Conservation (phyloP, 2,888 invertebrate species). For the Marronus borbonicus region DNA sequence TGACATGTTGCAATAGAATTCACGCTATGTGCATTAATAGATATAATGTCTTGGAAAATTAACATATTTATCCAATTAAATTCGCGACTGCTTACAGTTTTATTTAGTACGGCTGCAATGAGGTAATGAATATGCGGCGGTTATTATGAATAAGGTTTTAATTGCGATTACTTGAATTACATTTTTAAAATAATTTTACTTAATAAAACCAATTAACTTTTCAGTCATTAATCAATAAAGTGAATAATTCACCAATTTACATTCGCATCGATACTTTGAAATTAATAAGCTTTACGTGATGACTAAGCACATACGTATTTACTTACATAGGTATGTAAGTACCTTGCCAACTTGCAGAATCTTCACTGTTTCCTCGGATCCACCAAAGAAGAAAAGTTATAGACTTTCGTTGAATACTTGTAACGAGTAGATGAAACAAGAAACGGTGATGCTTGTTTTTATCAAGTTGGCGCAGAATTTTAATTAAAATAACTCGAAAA, state of each 20-base stretch:
- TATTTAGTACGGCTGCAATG: no score
- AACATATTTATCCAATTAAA: not conserved
- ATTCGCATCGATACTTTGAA: not conserved
- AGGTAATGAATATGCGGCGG: no score
- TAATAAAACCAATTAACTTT: not conserved
- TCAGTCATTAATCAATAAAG: not conserved
- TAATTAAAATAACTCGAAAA: slow-evolving; percentile 42
- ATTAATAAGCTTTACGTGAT: not conserved
- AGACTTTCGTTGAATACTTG: not conserved
- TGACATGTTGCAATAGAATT: no score
- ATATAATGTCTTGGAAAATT: no score
- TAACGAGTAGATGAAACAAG: slow-evolving; percentile 1
- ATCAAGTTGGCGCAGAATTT: slow-evolving; percentile 25
- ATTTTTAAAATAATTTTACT: no score
- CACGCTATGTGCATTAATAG: no score
- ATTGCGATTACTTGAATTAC: no score
- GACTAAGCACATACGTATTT: not conserved
- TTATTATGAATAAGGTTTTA: no score
- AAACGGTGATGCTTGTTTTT: slow-evolving; percentile 23
- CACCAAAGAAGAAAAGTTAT: not conserved
- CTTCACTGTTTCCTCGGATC: not conserved
- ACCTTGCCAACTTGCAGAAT: not conserved
- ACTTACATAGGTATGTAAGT: no score
- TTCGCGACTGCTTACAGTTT: not conserved
- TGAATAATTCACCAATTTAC: not conserved